phyloP scores from a whole-genome alignment of 2,113 vertebrate genomes.

The Thunnus maccoyii region DNA sequence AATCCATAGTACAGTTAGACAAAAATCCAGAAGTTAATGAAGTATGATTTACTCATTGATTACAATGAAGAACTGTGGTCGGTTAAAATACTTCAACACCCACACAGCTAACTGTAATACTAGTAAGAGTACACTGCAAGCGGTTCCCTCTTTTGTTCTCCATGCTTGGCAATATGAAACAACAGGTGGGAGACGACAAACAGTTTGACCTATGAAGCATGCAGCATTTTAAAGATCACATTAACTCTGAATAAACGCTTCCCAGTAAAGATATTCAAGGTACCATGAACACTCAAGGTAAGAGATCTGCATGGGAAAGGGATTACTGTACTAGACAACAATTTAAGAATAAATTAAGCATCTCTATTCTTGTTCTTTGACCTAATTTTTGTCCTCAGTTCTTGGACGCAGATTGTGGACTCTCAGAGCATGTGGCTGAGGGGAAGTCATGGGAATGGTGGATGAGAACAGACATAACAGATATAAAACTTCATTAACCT shows the following conservation, averaged over 20 bases:
- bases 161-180: slow-evolving; percentile 10
- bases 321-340: not conserved
- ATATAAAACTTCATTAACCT: not conserved
- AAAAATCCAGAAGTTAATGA: not conserved
- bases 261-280: slow-evolving; percentile 55
- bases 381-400: not conserved
- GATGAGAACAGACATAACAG: not conserved
- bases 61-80: slow-evolving; percentile 6
- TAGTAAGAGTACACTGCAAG: not conserved
- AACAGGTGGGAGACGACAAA: slow-evolving; percentile 66
- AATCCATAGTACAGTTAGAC: too few species aligned
- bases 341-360: not conserved
- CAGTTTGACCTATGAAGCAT: slow-evolving; percentile 61
- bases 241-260: slow-evolving; percentile 47
- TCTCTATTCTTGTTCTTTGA: not conserved
- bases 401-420: slow-evolving; percentile 1
- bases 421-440: not conserved
- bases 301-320: not conserved
- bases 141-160: slow-evolving; percentile 21
- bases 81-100: not conserved
- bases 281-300: slow-evolving; percentile 9
- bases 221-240: slow-evolving; percentile 58
- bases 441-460: slow-evolving; percentile 10
- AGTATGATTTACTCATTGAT: not conserved
- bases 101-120: not conserved